Evolutionary conservation across 2,888 invertebrate genomes (phyloP).

Genomic region (Yponomeuta evonymella): DNA sequence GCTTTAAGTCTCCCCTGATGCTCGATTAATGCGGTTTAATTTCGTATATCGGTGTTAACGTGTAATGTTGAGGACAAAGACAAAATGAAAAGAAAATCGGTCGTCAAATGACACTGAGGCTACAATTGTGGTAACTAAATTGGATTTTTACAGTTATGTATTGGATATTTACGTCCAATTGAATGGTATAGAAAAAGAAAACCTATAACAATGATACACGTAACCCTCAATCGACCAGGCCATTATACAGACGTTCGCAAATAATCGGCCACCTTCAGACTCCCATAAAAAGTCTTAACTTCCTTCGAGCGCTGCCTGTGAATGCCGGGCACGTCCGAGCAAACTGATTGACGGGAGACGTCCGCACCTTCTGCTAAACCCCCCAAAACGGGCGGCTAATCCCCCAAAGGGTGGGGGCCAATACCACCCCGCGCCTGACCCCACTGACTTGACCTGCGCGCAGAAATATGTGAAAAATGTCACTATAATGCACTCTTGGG

Average conservation of each 20-base stretch:
- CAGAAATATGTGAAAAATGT: conserved; percentile 72
- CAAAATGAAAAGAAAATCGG: too few relatives aligned
- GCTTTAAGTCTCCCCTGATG: conserved; percentile 11
- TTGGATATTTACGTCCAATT: too few relatives aligned
- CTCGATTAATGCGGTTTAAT: conserved; percentile 11
- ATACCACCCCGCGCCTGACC: conserved; percentile 20
- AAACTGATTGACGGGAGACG: conserved; percentile 75
- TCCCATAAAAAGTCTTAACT: conserved; percentile 55
- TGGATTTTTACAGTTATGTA: too few relatives aligned
- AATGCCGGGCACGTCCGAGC: conserved; percentile 68
- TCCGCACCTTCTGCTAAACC: conserved; percentile 47
- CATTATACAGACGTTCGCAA: conserved; percentile 27
- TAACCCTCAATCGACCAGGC: conserved; percentile 9
- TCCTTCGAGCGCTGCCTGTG: conserved; percentile 39
- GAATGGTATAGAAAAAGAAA: not conserved
- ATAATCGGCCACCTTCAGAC: conserved; percentile 46
- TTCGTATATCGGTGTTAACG: not conserved
- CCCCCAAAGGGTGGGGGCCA: conserved; percentile 11
- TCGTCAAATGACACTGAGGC: too few relatives aligned
- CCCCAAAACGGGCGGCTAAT: conserved; percentile 16
- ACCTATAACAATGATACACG: conserved; percentile 4
- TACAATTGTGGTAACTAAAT: too few relatives aligned
- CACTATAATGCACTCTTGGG: conserved; percentile 62
- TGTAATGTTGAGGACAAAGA: not conserved
- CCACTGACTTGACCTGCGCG: conserved; percentile 55